Evolutionary conservation across 2,797 vertebrate species (phyloP).

Genomic region (Parauchenoglanis punctatus): DNA sequence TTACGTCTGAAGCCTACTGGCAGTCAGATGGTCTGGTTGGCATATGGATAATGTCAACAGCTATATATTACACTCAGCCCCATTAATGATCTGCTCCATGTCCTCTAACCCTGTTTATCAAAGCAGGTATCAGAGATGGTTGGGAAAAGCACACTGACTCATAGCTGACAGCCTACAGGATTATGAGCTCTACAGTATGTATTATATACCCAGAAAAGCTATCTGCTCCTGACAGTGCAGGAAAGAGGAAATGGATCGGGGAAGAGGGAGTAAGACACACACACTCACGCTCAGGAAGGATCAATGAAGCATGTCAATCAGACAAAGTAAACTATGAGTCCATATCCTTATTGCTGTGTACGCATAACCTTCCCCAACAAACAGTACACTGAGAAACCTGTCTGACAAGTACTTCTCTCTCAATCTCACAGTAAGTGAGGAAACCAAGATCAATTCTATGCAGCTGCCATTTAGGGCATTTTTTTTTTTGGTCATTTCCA

Average conservation of each 20-base stretch:
- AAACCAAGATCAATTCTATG: slow-evolving; percentile 17
- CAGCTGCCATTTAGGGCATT: background rate
- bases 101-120: slow-evolving; percentile 44
- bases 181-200: slow-evolving; percentile 1
- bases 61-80: background rate
- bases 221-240: slow-evolving; percentile 28
- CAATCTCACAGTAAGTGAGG: background rate
- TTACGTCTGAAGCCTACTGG: slow-evolving; percentile 24
- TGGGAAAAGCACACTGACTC: slow-evolving; percentile 24
- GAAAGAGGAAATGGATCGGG: slow-evolving; percentile 26
- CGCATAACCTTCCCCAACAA: slow-evolving; percentile 18
- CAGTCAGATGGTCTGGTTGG: slow-evolving; percentile 32
- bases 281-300: background rate
- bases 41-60: slow-evolving; percentile 15
- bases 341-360: slow-evolving; percentile 18
- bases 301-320: slow-evolving; percentile 19
- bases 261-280: background rate
- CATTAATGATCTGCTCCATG: slow-evolving; percentile 31
- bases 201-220: slow-evolving; percentile 26
- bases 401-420: slow-evolving; percentile 23
- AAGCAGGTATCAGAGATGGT: slow-evolving; percentile 21
- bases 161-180: slow-evolving; percentile 17
- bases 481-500: slow-evolving; percentile 6
- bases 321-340: background rate
- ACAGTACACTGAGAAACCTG: slow-evolving; percentile 2